Evolutionary conservation across 2,113 vertebrate genomes (phyloP), one percentile per base, ranked within the genome.

Genomic region (Solenodon paradoxus): DNA sequence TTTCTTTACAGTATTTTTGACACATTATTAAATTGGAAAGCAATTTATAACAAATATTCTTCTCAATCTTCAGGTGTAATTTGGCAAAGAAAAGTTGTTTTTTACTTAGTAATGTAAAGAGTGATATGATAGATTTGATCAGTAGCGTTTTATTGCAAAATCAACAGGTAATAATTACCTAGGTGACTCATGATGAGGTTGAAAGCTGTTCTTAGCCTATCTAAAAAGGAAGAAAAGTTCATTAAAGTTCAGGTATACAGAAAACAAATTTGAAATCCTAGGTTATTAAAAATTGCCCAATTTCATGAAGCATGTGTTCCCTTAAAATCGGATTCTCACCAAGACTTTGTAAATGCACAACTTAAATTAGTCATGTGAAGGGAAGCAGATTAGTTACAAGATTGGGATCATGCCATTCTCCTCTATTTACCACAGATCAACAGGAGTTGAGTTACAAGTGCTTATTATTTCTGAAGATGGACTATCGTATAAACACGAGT

Each of bases 401-500:
- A 80, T n/a, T 59, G 59, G 74, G 95, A 95, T 92, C 94, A 13
- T 2, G 38, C 32, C 68, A 63, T 74, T 75, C 80, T 90, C 45
- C 91, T 90, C 84, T 92, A 94, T 96, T 97, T 97, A 90, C 95
- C 95, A 79, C 96, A 93, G 94, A 94, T 77, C 30, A 96, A 90
- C 95, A 97, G 92, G 97, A 90, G 69, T 97, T 97, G 95, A 95
- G 86, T 98, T 97, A 92, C 97, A 96, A 90, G 84, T 95, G 96
- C 97, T 98, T 97, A 96, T 97, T 98, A 97, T 98, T 97, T 98
- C 97, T 98, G 97, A 98, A 97, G 96, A 96, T 95, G 97, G 92
- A 90, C 81, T 97, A 95, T 97, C 95, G 88, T 94, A 97, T 95
- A 97, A 97, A 98, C 93, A 93, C 42, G 64, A 94, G 94, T 9